Evolutionary conservation across 2,888 invertebrate genomes (phyloP).

Genomic region (Lordiphosa fenestrarum): DNA sequence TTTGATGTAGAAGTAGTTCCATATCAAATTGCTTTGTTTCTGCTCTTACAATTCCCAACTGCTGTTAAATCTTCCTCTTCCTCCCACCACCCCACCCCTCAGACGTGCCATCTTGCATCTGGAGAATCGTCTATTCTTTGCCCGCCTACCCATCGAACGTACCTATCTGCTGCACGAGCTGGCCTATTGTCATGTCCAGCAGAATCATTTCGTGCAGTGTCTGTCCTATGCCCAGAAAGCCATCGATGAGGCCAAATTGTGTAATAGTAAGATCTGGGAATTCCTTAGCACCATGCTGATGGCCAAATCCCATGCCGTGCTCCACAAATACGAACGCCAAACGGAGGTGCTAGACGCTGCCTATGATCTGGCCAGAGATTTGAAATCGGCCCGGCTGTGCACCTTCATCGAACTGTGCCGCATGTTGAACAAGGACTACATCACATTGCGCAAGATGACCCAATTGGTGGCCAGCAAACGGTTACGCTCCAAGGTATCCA

Average conservation of each 20-base stretch:
- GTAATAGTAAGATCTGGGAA: constrained; percentile 71
- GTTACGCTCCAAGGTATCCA: constrained; percentile 20
- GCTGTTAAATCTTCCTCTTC: too few species aligned
- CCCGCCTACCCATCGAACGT: constrained; percentile 52
- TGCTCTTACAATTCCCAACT: too few species aligned
- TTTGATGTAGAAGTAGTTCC: too few species aligned
- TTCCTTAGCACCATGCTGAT: constrained; percentile 67
- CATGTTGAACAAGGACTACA: constrained; percentile 65
- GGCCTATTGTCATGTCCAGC: constrained; percentile 42
- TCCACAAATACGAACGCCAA: constrained; percentile 72
- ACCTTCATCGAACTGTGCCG: constrained; percentile 69
- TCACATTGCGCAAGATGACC: constrained; percentile 62
- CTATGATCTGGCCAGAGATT: constrained; percentile 47
- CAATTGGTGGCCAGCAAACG: constrained; percentile 42
- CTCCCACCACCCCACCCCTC: too few species aligned
- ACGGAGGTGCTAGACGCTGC: constrained; percentile 66
- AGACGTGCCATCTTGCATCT: constrained; percentile 21
- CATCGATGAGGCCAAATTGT: constrained; percentile 51
- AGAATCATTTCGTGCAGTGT: constrained; percentile 41
- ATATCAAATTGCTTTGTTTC: too few species aligned
- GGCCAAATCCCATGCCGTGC: constrained; percentile 71
- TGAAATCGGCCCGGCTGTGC: constrained; percentile 55
- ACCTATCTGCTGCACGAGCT: constrained; percentile 61
- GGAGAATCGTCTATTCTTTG: constrained; percentile 49
- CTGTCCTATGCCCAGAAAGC: constrained; percentile 37